Percentiles rank a stretch among this genome's conserved stretches.
These are phyloP conservation scores for Anser cygnoides DNA, from an alignment of 2,113 vertebrate species.

Conservation along the genomic window DNA sequence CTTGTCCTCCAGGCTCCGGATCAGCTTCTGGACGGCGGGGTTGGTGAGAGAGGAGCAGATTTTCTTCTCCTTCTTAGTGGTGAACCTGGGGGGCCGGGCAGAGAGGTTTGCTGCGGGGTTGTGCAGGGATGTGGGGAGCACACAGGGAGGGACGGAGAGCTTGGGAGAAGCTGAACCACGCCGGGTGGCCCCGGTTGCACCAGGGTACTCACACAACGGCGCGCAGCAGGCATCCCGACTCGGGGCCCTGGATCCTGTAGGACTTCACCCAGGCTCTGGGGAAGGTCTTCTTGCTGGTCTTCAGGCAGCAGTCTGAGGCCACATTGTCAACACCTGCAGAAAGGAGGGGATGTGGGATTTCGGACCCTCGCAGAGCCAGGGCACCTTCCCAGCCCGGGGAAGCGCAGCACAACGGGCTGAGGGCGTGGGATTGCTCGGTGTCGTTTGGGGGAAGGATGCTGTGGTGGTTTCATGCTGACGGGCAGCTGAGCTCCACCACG, in stretches of 20 bases:
- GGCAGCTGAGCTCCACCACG: not conserved
- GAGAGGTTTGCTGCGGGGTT: not conserved
- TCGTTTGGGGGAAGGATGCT: accelerated
- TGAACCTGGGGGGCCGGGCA: not conserved
- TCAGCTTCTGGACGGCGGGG: accelerated
- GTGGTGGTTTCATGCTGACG: not conserved
- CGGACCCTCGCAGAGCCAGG: accelerated
- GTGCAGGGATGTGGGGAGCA: accelerated
- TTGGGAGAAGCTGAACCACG: not conserved
- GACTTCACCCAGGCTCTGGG: not conserved
- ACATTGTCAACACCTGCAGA: slow-evolving; percentile 64
- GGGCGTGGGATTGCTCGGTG: not conserved
- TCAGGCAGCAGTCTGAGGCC: slow-evolving; percentile 72
- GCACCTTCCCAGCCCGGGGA: not conserved
- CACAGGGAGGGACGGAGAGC: accelerated
- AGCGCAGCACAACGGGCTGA: accelerated
- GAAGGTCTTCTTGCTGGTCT: slow-evolving; percentile 2
- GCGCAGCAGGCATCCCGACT: slow-evolving; percentile 25
- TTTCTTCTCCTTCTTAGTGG: not conserved
- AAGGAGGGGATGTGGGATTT: not conserved
- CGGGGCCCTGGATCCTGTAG: slow-evolving; percentile 56
- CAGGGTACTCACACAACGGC: slow-evolving; percentile 70
- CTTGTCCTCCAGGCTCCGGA: not conserved
- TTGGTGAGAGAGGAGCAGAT: not conserved
- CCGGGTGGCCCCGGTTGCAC: accelerated